phyloP scores from a whole-genome alignment of 2,797 vertebrate genomes.

The Rhadinocentrus ornatus region DNA sequence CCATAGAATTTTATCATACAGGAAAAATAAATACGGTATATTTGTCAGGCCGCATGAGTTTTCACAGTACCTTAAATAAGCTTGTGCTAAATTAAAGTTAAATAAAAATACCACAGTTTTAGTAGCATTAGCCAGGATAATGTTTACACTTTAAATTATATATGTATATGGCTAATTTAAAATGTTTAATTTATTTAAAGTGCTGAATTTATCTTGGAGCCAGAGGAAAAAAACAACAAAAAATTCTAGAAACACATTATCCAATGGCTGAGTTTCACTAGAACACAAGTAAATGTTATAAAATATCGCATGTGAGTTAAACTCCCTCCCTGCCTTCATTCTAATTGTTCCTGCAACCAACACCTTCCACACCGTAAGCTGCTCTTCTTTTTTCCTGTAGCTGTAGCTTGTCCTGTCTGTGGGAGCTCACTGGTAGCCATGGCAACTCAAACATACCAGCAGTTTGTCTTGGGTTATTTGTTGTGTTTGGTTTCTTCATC shows the following conservation, averaged over 20 bases:
- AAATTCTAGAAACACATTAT: constrained; percentile 53
- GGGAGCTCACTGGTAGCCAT: constrained; percentile 56
- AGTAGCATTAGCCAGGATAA: constrained; percentile 53
- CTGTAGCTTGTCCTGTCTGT: constrained; percentile 43
- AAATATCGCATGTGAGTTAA: constrained; percentile 9
- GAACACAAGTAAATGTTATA: constrained; percentile 22
- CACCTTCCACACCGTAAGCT: constrained; percentile 56
- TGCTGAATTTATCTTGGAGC: constrained; percentile 44
- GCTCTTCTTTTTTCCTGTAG: too few species aligned
- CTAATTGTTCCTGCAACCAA: constrained; percentile 50
- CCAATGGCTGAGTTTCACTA: constrained; percentile 52
- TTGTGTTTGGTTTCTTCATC: constrained; percentile 63
- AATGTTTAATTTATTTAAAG: constrained; percentile 61
- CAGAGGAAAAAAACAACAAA: constrained; percentile 46
- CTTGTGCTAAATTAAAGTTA: constrained; percentile 33
- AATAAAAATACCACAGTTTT: constrained; percentile 46
- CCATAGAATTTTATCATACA: constrained; percentile 42
- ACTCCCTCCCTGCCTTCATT: constrained; percentile 10
- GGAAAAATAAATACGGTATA: constrained; percentile 47
- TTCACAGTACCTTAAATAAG: constrained; percentile 50
- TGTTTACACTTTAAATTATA: constrained; percentile 24
- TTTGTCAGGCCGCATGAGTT: constrained; percentile 38
- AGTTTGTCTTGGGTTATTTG: constrained; percentile 65
- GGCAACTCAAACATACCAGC: constrained; percentile 71
- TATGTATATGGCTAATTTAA: constrained; percentile 50